These are phyloP conservation scores for Cosmia trapezina DNA, from an alignment of 2,888 invertebrate genomes.

Conservation along the genomic window DNA sequence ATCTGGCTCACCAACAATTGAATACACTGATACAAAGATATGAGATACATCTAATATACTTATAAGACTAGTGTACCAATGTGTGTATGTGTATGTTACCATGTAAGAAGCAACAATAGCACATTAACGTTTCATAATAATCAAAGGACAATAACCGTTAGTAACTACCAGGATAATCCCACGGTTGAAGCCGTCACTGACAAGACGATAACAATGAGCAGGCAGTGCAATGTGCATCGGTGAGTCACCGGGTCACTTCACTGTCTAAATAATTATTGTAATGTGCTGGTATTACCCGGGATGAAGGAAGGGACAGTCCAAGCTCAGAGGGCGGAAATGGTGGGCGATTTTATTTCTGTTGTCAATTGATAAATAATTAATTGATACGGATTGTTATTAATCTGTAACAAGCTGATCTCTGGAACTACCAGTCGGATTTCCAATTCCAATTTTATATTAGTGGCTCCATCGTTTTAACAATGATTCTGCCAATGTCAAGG, in stretches of 20 bases:
- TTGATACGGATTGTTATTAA: neutral
- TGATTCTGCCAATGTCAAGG: too few species aligned
- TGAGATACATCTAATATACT: too few species aligned
- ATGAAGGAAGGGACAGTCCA: conserved; percentile 11
- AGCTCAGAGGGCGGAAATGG: conserved; percentile 15
- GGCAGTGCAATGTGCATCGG: too few species aligned
- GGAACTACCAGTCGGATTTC: too few species aligned
- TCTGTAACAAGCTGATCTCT: neutral
- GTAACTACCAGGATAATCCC: conserved; percentile 1
- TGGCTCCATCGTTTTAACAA: too few species aligned
- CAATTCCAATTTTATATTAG: too few species aligned
- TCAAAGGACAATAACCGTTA: neutral
- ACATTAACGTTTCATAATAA: neutral
- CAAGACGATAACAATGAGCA: neutral
- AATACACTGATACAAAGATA: too few species aligned
- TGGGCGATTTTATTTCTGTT: neutral
- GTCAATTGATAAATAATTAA: neutral
- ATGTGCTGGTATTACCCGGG: conserved; percentile 25
- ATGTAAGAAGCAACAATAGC: neutral
- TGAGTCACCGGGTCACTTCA: conserved; percentile 13
- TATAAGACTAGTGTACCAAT: too few species aligned
- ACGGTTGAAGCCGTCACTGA: neutral
- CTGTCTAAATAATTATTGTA: neutral
- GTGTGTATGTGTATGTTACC: too few species aligned
- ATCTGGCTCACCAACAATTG: too few species aligned